These are phyloP conservation scores for Galaxea fascicularis DNA, from an alignment of 92 coral and sea anemone species.

Conservation along the genomic window DNA sequence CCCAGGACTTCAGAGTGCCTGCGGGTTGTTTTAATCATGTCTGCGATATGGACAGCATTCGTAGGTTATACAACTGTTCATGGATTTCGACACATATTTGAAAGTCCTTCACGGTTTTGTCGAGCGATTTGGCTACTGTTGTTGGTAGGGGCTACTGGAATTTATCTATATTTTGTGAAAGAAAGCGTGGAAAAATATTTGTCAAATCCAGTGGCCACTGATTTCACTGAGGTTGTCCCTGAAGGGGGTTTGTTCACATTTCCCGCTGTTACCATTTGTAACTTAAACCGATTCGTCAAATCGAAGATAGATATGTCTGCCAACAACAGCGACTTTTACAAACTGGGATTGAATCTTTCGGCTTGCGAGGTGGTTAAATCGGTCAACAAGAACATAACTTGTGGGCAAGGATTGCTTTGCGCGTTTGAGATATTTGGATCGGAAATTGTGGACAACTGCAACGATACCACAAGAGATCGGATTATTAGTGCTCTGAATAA, in stretches of 20 bases:
- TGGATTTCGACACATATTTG: constrained; percentile 62
- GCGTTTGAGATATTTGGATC: constrained; percentile 34
- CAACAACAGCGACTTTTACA: constrained; percentile 36
- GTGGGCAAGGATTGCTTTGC: constrained; percentile 73
- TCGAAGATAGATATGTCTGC: constrained; percentile 52
- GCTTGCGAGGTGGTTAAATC: constrained; percentile 45
- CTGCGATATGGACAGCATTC: constrained; percentile 30
- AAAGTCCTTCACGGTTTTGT: constrained; percentile 51
- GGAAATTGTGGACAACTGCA: constrained; percentile 38
- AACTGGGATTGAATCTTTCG: constrained; percentile 53
- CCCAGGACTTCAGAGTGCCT: not conserved
- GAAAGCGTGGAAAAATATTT: constrained; percentile 30
- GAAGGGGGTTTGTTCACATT: constrained; percentile 46
- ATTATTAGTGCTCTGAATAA: constrained; percentile 30
- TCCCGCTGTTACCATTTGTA: constrained; percentile 74
- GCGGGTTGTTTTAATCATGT: not conserved
- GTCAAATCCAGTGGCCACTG: constrained; percentile 39
- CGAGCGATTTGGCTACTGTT: constrained; percentile 57
- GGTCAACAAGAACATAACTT: constrained; percentile 59
- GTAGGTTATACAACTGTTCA: constrained; percentile 70
- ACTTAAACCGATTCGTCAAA: constrained; percentile 61
- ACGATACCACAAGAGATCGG: constrained; percentile 12
- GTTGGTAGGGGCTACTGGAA: constrained; percentile 26
- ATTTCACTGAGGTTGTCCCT: constrained; percentile 41
- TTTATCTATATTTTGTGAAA: constrained; percentile 16